Percentiles rank a stretch among this genome's conserved stretches.
Evolutionary conservation across 2,797 vertebrate genomes (phyloP).

Genomic region (Streptopelia turtur): DNA sequence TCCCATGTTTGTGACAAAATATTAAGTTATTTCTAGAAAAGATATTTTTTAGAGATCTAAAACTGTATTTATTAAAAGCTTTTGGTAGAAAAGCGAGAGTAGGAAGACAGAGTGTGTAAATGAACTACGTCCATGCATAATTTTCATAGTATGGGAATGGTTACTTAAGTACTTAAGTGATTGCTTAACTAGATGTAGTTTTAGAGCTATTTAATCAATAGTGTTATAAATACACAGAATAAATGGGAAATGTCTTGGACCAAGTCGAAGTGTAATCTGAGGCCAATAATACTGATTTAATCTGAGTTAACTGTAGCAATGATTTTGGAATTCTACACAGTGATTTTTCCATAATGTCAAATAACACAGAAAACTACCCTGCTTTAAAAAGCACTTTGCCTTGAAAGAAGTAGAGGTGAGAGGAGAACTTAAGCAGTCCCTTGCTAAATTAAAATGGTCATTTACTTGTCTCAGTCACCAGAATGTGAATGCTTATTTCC

Average conservation of each 20-base stretch:
- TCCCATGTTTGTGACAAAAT: neutral
- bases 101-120: neutral
- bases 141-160: neutral
- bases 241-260: neutral
- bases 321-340: neutral
- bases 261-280: neutral
- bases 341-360: neutral
- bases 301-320: neutral
- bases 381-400: neutral
- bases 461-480: neutral
- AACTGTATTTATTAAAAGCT: neutral
- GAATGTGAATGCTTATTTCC: neutral
- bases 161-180: neutral
- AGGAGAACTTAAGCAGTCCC: neutral
- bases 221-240: neutral
- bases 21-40: neutral
- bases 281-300: neutral
- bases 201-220: neutral
- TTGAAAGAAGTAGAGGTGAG: neutral
- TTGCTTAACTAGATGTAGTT: neutral
- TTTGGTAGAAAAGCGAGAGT: neutral
- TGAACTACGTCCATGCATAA: neutral
- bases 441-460: neutral
- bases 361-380: neutral
- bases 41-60: neutral